A percentile compares a stretch with the other conserved stretches of the same genome.
These are phyloP conservation scores for Halictus rubicundus DNA, from an alignment of 1,140 invertebrate genomes.

Conservation along the genomic window DNA sequence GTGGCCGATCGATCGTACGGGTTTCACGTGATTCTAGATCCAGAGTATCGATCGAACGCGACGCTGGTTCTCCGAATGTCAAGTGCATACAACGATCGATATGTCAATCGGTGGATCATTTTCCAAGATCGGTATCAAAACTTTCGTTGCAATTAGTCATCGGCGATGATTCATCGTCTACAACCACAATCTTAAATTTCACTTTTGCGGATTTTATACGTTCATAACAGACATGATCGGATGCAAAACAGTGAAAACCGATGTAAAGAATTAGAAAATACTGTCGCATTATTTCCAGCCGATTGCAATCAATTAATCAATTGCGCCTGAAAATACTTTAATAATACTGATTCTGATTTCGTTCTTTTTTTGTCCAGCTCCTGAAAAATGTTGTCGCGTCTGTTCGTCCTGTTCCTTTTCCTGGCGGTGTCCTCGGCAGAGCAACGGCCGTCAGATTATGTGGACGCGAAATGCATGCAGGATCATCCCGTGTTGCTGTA, in stretches of 20 bases:
- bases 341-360: neutral
- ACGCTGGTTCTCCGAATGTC: neutral
- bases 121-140: too few relatives aligned
- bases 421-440: slow-evolving; percentile 74
- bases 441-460: slow-evolving; percentile 61
- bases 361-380: neutral
- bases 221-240: too few relatives aligned
- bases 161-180: too few relatives aligned
- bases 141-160: too few relatives aligned
- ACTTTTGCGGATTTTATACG: too few relatives aligned
- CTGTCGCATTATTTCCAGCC: neutral
- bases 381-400: slow-evolving; percentile 68
- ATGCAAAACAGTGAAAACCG: too few relatives aligned
- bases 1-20: neutral
- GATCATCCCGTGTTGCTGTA: slow-evolving; percentile 66
- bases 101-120: neutral
- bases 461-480: slow-evolving; percentile 53
- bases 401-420: slow-evolving; percentile 71
- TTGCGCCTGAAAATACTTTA: too few relatives aligned
- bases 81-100: neutral
- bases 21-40: slow-evolving; percentile 21
- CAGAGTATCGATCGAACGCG: neutral
- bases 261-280: too few relatives aligned
- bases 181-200: too few relatives aligned
- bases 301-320: too few relatives aligned